Base-by-base conservation (phyloP, 2,113 vertebrate species). In the Perca flavescens region DNA sequence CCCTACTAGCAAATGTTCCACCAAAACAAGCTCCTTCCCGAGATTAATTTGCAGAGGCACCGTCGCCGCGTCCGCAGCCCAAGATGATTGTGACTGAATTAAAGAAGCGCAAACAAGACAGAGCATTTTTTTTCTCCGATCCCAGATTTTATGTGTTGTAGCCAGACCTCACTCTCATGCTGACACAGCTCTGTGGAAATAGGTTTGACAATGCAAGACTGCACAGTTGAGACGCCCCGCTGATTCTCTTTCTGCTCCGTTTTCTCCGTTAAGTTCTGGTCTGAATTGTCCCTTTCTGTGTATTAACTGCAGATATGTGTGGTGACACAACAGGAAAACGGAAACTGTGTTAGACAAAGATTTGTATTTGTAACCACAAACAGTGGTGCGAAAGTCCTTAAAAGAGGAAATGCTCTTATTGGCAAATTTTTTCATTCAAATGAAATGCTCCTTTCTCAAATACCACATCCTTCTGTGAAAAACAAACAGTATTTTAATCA, bases 311-410 rank as follows among this genome's bases (percentile, higher is more conserved):
- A 6, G 14, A 16, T 34, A 34, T 43, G 47, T 49, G 43, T 36
- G n/a, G 11, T 72, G 43, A 28, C 11, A 43, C 46, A 80, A 56
- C 14, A 54, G 14, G 21, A 21, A 57, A 71, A 67, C 36, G 54
- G 54, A 67, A 79, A 79, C 25, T n/a, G 19, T 2, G 56, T 2
- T 31, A 52, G 43, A 71, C 56, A 74, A 63, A 65, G 14, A 40
- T 36, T 66, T 86, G 65, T 73, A 80, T 79, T 79, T 74, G 13
- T 47, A 49, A 58, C 47, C 46, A 63, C 12, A 73, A 67, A 36
- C 62, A 15, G n/a, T 17, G 34, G 34, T 43, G 40, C 40, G 40
- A 43, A 43, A 10, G 15, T 49, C 49, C 49, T 64, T 25, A 4
- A 64, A 76, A 60, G 22, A 78, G 34, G 11, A 79, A 36, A 62